Evolutionary conservation across 2,797 vertebrate genomes (phyloP), one percentile per base, ranked within the genome.

Genomic region (Melanotaenia boesemani): DNA sequence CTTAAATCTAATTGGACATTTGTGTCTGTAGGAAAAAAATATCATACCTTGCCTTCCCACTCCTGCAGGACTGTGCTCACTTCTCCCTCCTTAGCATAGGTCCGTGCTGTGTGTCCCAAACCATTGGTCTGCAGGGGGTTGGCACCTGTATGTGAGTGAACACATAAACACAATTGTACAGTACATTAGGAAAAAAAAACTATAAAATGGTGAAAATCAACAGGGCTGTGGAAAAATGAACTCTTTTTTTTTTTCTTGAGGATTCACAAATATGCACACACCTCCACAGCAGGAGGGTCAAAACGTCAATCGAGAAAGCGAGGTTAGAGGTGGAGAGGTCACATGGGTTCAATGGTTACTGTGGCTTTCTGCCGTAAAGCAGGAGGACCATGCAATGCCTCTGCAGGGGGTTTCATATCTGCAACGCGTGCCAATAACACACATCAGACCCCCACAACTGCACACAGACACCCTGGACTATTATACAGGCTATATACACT

Each of bases 1-100:
- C 36, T 20, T 30, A 34, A 50, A 66, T 50, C 36, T 1, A 55
- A 30, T 63, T 61, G 3, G 54, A 28, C 16, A 5, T 30, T 44
- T 50, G 60, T 39, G 52, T 63, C 3, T 71, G 60, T 48, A 2
- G 32, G 57, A 56, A 20, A 52, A 20, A 36, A 57, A 36, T 36
- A 24, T 67, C 84, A 69, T 91, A 99, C 97, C 96, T 97, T 98
- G 1, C 86, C 70, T 76, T 98, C 96, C 8, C 95, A 94, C 0
- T 95, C 93, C 77, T 86, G 95, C 88, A 99, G 88, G 5, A 95
- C 90, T 28, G 90, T 87, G 91, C 93, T 88, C 69, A 97, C 91
- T 58, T 98, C 96, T 50, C 97, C 97, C 57, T 98, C 97, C 6
- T 96, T 96, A 63, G 97, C 96, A 0, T 99, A 99, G 83, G 96